Evolutionary conservation across 2,113 vertebrate genomes (phyloP).

Genomic region (Ceyx melanurus): DNA sequence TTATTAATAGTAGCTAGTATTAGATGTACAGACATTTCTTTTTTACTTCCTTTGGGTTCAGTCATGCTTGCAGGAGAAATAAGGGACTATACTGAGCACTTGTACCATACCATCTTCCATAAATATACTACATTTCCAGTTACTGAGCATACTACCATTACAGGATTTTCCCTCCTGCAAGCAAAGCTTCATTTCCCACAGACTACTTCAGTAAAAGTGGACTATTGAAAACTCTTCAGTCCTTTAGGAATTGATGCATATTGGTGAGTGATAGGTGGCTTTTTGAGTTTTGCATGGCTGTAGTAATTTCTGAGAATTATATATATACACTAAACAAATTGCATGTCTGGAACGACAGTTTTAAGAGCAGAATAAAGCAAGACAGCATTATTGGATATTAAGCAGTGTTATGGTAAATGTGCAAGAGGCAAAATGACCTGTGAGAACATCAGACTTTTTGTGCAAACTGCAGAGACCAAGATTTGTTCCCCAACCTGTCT

Average conservation of each 20-base stretch:
- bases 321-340: not conserved
- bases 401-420: not conserved
- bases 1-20: not conserved
- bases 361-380: not conserved
- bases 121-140: not conserved
- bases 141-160: not conserved
- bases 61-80: not conserved
- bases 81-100: not conserved
- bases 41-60: not conserved
- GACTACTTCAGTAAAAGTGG: not conserved
- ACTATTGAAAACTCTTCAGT: not conserved
- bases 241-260: not conserved
- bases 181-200: not conserved
- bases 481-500: not conserved
- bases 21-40: not conserved
- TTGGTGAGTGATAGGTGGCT: not conserved
- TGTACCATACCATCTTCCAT: not conserved
- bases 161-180: constrained; percentile 7
- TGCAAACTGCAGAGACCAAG: not conserved
- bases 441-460: not conserved
- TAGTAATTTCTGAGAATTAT: constrained; percentile 13
- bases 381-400: not conserved
- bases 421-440: not conserved
- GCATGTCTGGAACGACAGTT: not conserved
- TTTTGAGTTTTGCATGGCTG: not conserved